Base-by-base conservation (phyloP, 2,888 invertebrate genomes). In the Amblyjoppa proteus region DNA sequence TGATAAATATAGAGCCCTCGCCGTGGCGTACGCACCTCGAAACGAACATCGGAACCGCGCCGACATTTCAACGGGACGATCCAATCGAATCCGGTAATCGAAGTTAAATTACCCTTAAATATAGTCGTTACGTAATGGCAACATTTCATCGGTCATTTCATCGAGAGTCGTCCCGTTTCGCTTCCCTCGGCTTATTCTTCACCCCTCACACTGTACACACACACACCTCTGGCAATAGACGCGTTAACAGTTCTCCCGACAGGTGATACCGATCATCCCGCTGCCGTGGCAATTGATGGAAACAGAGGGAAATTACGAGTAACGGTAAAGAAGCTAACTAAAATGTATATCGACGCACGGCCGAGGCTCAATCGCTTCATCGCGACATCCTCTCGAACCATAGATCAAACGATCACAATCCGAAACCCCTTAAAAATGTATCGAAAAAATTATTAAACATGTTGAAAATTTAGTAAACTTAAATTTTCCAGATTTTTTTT, bases 21-120 rank as follows among this genome's bases (percentile, higher is more conserved):
- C 28, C 34, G 25, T 6, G 64, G 31, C 66, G 20, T 49, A 66
- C 31, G 64, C 66, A 38, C 16, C 64, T 9, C 76, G 76, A 38
- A 34, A 45, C 71, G n/a, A 41, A 34, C 34, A 38, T 31, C 70
- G 70, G 53, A 56, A 20, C 73, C 4, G 66, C n/a, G 49, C 49
- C 66, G 51, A 64, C 64, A 45, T 77, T 77, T 49, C 61, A 69
- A 73, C 56, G 69, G 58, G 16, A 69, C 68, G 77, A 84, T 84
- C 76, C 61, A 84, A 84, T 81, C 80, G 76, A 51, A 70, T 69
- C 49, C 51, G 58, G 70, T 81, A 84, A 84, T 84, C 73, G 81
- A 81, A 81, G 77, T 61, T 74, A 77, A 84, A 84, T 84, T 81
- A 77, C 69, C 84, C 81, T 69, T 84, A 84, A 84, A 80, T 81